phyloP scores from a whole-genome alignment of 1,140 invertebrate species.

The Heterodera carotae region DNA sequence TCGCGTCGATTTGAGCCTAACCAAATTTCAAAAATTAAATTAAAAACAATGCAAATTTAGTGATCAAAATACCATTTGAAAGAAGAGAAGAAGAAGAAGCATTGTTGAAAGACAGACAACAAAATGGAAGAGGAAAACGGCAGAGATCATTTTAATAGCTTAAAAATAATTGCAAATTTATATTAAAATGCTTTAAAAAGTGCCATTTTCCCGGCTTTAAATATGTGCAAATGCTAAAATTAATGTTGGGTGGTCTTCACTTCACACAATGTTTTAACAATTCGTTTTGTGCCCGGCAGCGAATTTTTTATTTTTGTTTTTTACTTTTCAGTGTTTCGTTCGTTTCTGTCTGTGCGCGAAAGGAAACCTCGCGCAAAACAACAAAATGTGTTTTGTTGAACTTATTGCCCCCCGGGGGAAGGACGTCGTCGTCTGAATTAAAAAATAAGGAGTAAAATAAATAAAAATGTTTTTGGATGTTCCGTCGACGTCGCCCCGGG shows the following conservation, averaged over 20 bases:
- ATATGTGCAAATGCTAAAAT: too few relatives aligned
- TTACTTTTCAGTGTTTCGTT: too few relatives aligned
- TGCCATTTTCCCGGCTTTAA: too few relatives aligned
- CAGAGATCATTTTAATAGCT: background rate
- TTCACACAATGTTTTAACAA: too few relatives aligned
- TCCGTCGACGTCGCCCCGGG: background rate
- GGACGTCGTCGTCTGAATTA: background rate
- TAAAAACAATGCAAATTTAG: too few relatives aligned
- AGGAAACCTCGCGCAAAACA: background rate
- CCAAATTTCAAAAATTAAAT: too few relatives aligned
- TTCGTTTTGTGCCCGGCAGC: background rate
- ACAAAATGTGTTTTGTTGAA: background rate
- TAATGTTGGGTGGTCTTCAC: background rate
- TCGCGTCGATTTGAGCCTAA: background rate
- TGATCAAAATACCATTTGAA: background rate
- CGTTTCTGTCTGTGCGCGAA: too few relatives aligned
- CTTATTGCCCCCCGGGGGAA: too few relatives aligned
- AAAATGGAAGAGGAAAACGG: background rate
- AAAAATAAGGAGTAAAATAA: background rate
- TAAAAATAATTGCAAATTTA: too few relatives aligned
- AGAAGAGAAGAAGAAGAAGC: background rate
- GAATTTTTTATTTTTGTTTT: background rate
- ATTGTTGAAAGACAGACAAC: background rate
- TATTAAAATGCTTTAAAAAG: too few relatives aligned
- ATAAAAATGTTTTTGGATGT: background rate